Evolutionary conservation across 2,113 vertebrate species (phyloP).

Genomic region (Xenus cinereus): DNA sequence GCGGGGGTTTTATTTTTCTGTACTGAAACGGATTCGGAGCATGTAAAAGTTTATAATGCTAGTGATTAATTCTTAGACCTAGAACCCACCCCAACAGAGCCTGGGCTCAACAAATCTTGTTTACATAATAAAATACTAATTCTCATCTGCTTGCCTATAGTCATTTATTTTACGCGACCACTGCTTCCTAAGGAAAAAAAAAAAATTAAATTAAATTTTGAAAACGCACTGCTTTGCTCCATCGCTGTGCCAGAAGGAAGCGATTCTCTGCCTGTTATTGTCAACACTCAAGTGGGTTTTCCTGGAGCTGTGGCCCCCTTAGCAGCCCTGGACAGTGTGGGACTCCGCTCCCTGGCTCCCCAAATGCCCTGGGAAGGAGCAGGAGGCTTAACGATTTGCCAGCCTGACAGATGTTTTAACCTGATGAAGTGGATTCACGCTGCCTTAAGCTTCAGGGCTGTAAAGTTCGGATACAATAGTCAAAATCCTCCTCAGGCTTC

Average conservation of each 20-base stretch:
- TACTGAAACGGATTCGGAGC: not conserved
- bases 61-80: conserved; percentile 6
- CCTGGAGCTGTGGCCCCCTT: not conserved
- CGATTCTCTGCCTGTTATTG: not conserved
- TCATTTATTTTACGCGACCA: not conserved
- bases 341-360: not conserved
- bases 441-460: conserved; percentile 18
- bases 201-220: not conserved
- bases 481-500: not conserved
- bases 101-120: not conserved
- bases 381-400: conserved; percentile 33
- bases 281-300: not conserved
- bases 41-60: conserved; percentile 48
- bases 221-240: not conserved
- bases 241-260: conserved; percentile 3
- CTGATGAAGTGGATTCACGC: conserved; percentile 10
- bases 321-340: not conserved
- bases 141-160: not conserved
- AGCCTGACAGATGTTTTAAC: conserved; percentile 55
- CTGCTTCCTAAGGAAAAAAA: not conserved
- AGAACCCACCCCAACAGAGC: not conserved
- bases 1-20: not conserved
- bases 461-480: conserved; percentile 41
- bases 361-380: not conserved
- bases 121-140: not conserved